phyloP scores from a whole-genome alignment of 2,888 invertebrate genomes.

The Habrosyne pyritoides region DNA sequence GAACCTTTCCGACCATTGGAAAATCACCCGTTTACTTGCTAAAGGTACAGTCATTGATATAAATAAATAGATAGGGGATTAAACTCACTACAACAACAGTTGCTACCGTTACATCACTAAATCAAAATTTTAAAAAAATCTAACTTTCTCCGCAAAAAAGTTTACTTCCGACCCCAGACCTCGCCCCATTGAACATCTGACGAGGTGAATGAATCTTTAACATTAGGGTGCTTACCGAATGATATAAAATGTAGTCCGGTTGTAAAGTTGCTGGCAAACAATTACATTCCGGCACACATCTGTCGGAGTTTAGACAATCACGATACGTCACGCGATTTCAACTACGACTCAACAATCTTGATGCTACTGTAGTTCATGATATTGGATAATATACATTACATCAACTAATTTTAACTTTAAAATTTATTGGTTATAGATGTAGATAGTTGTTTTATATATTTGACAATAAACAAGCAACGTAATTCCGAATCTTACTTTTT shows the following conservation, averaged over 20 bases:
- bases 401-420: no score
- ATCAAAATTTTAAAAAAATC: slow-evolving; percentile 61
- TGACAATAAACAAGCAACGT: no score
- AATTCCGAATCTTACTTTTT: no score
- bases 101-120: slow-evolving; percentile 51
- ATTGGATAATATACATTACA: no score
- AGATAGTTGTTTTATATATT: no score
- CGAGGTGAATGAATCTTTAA: slow-evolving; percentile 79
- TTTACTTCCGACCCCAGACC: slow-evolving; percentile 60
- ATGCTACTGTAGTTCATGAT: slow-evolving; percentile 42
- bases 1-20: no score
- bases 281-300: slow-evolving; percentile 83
- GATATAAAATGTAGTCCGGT: slow-evolving; percentile 74
- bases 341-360: slow-evolving; percentile 42
- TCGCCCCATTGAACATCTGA: slow-evolving; percentile 80
- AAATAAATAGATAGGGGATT: background rate
- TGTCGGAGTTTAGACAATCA: slow-evolving; percentile 83
- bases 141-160: slow-evolving; percentile 64
- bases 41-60: background rate
- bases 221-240: slow-evolving; percentile 62
- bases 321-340: slow-evolving; percentile 81
- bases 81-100: background rate
- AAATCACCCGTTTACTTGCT: no score
- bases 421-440: no score
- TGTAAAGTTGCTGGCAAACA: slow-evolving; percentile 74